Conservation (phyloP, 2,797 vertebrate genomes). For the Eidolon dupreanum region DNA sequence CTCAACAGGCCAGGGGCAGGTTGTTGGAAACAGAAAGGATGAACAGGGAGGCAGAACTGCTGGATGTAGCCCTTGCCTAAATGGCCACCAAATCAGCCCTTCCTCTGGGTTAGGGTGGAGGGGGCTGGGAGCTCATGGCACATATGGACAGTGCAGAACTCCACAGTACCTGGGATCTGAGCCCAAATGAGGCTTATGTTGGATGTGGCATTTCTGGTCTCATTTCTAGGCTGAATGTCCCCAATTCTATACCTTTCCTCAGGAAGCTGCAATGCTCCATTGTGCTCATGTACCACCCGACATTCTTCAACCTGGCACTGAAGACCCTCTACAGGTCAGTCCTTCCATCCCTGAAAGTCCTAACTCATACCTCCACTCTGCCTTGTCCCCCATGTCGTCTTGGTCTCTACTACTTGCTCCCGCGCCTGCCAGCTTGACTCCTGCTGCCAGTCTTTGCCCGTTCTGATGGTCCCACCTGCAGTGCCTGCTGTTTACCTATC, state of each 20-base stretch:
- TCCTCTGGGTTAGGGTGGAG: not conserved
- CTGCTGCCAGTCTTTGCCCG: not conserved
- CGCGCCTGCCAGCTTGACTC: not conserved
- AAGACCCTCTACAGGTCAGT: not conserved
- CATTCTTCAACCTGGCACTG: not conserved
- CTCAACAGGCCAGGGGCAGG: not conserved
- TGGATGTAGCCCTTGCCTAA: not conserved
- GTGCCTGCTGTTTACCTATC: fast-evolving
- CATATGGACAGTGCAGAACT: fast-evolving
- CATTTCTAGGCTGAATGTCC: not conserved
- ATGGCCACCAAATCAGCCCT: not conserved
- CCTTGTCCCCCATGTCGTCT: not conserved
- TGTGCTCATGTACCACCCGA: fast-evolving
- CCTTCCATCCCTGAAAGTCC: not conserved
- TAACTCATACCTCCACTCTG: not conserved
- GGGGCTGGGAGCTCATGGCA: not conserved
- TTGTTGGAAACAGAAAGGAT: not conserved
- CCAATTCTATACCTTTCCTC: not conserved
- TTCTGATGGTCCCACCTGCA: not conserved
- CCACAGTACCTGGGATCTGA: not conserved
- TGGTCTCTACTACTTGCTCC: too few species aligned
- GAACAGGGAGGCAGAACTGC: not conserved
- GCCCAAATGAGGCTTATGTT: not conserved
- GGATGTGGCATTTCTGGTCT: not conserved
- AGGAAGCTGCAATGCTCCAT: not conserved